A percentile compares a stretch with the other conserved stretches of the same genome.
These are phyloP conservation scores for Chaenocephalus aceratus DNA, from an alignment of 2,113 vertebrate genomes.

Conservation along the genomic window DNA sequence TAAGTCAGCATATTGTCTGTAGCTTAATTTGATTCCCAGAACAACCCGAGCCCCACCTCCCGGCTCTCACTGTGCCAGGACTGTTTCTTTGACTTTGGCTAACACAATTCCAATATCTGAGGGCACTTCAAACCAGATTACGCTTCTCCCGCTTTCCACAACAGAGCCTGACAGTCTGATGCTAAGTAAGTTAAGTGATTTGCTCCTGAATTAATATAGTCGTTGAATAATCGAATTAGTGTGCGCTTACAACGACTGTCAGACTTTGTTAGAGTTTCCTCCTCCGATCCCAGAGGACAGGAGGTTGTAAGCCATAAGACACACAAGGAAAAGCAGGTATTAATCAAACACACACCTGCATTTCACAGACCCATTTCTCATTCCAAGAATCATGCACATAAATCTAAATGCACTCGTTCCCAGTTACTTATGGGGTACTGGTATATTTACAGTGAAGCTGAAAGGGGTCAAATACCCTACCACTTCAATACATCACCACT, in stretches of 20 bases:
- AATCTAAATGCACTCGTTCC: constrained; percentile 14
- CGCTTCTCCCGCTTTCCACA: constrained; percentile 48
- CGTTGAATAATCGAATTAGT: constrained; percentile 68
- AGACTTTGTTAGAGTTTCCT: constrained; percentile 55
- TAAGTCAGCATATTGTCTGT: constrained; percentile 17
- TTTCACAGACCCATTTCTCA: constrained; percentile 14
- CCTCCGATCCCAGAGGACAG: constrained; percentile 32
- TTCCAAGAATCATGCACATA: background rate
- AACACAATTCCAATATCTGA: constrained; percentile 62
- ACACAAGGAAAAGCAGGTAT: constrained; percentile 21
- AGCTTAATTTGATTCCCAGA: constrained; percentile 45
- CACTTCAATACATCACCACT: constrained; percentile 6
- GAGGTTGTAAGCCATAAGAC: constrained; percentile 23
- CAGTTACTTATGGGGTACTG: constrained; percentile 11
- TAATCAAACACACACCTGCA: constrained; percentile 43
- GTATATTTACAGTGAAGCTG: constrained; percentile 2
- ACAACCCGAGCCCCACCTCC: background rate
- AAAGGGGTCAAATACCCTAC: constrained; percentile 2
- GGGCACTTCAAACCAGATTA: constrained; percentile 62
- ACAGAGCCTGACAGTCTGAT: constrained; percentile 49
- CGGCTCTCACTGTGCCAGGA: constrained; percentile 26
- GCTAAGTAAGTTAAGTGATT: constrained; percentile 65
- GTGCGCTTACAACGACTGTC: constrained; percentile 61
- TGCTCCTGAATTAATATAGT: constrained; percentile 71
- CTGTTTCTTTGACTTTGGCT: constrained; percentile 55